These are phyloP conservation scores for Champsocephalus gunnari DNA, from an alignment of 2,797 vertebrate species.

Conservation along the genomic window DNA sequence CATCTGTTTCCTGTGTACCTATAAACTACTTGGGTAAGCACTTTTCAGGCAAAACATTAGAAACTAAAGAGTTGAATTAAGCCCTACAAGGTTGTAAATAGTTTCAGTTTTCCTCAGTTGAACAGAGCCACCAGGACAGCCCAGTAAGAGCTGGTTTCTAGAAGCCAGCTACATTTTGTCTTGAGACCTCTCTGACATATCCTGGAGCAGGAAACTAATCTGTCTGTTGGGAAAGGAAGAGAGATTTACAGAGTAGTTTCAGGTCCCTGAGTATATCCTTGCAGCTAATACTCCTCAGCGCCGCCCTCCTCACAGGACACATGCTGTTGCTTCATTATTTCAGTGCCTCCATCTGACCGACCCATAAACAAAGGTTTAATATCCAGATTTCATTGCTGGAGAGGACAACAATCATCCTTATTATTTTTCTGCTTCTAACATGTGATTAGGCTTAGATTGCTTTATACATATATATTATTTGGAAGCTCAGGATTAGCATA, in stretches of 20 bases:
- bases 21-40: slow-evolving; percentile 19
- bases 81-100: slow-evolving; percentile 7
- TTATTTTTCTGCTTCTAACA: not conserved
- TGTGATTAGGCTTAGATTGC: slow-evolving; percentile 3
- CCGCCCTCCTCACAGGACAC: slow-evolving; percentile 27
- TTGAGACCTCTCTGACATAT: slow-evolving; percentile 60
- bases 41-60: slow-evolving; percentile 29
- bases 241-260: slow-evolving; percentile 55
- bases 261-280: slow-evolving; percentile 52
- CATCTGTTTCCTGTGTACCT: slow-evolving; percentile 34
- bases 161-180: slow-evolving; percentile 52
- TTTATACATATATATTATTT: not conserved
- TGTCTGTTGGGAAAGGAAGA: slow-evolving; percentile 51
- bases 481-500: not conserved
- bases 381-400: slow-evolving; percentile 20
- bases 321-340: slow-evolving; percentile 48
- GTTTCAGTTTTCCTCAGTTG: slow-evolving; percentile 3
- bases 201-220: slow-evolving; percentile 71
- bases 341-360: slow-evolving; percentile 50
- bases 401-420: not conserved
- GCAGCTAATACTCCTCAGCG: slow-evolving; percentile 49
- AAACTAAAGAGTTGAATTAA: slow-evolving; percentile 5
- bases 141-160: slow-evolving; percentile 31
- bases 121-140: slow-evolving; percentile 18
- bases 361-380: slow-evolving; percentile 46